Base-by-base conservation (phyloP, 1,140 invertebrate genomes). In the Riptortus pedestris region DNA sequence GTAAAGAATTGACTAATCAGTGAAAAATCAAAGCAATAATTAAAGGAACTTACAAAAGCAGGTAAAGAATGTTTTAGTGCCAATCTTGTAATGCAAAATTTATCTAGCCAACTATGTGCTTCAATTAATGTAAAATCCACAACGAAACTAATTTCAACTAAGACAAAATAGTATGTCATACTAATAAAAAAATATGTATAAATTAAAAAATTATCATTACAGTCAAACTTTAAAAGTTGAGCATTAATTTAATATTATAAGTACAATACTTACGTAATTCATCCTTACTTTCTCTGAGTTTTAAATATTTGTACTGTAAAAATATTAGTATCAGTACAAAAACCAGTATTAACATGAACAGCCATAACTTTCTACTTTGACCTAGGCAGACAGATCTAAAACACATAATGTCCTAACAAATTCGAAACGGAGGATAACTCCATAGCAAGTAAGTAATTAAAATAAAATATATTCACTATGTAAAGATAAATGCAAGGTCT, bases 261-360 rank as follows among this genome's bases (percentile, higher is more conserved):
- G 14, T 27, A 29, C 31, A 18, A 14, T 24, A 65, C 59, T 3
- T 33, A 65, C 64, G 58, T 14, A 65, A 31, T 22, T 45, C 45
- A 38, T 65, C 58, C 24, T 27, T 38, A 24, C 29, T 45, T 26
- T 65, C 64, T 65, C 61, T 57, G 31, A 65, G 57, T 22, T 33
- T 29, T 2, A 65, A 14, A 27, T 60, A 65, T 24, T 65, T 65
- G 24, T 55, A 55, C 51, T 55, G 51, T 16, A 55, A 55, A 18
- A 65, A 52, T n/a, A 3, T 60, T 7, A 38, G 18, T 31, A 60
- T 4, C 9, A 60, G 18, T 11, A 45, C 31, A 60, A 60, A 60
- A 38, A 45, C 33, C 11, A 60, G 24, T 43, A 60, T 16, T 16
- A 38, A n/a, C 2, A 60, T 14, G 24, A 38, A 31, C 18, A 60